Conservation (phyloP, 1,140 invertebrate genomes). For the Dendroctonus ponderosae region DNA sequence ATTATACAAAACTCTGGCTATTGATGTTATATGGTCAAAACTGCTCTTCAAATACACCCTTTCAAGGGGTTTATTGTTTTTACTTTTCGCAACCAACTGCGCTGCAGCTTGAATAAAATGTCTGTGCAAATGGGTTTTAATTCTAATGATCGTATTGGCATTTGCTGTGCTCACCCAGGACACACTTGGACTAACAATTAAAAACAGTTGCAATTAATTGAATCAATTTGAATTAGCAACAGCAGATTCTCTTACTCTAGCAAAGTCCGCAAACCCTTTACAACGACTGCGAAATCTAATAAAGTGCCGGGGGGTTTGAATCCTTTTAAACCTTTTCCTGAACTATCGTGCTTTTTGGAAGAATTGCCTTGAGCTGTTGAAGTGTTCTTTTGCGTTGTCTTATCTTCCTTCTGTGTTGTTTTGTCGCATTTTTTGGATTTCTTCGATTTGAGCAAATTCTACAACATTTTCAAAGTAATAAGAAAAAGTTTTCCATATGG, state of each 20-base stretch:
- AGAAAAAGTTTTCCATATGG: constrained; percentile 1
- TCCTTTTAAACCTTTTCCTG: constrained; percentile 43
- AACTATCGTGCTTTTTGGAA: constrained; percentile 38
- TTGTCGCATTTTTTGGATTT: constrained; percentile 49
- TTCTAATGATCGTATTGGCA: constrained; percentile 47
- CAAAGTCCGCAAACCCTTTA: constrained; percentile 52
- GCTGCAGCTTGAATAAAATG: constrained; percentile 51
- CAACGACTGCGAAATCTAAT: constrained; percentile 50
- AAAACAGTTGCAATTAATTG: neutral
- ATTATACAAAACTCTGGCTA: constrained; percentile 50
- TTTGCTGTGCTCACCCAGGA: constrained; percentile 50
- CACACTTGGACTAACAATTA: constrained; percentile 47
- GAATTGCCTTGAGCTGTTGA: neutral
- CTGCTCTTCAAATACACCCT: constrained; percentile 44
- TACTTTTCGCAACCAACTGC: constrained; percentile 49
- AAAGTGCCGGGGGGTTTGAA: constrained; percentile 52
- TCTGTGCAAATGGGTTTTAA: constrained; percentile 52
- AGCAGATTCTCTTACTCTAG: constrained; percentile 49
- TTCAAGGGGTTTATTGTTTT: constrained; percentile 46
- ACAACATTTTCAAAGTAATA: constrained; percentile 22
- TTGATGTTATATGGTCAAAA: constrained; percentile 44
- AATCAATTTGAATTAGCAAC: neutral
- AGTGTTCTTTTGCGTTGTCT: neutral
- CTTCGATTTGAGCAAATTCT: constrained; percentile 50
- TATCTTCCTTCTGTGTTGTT: constrained; percentile 14